A percentile compares a stretch with the other conserved stretches of the same genome.
Evolutionary conservation across 2,888 invertebrate species (phyloP).

Genomic region (Agrotis exclamationis): DNA sequence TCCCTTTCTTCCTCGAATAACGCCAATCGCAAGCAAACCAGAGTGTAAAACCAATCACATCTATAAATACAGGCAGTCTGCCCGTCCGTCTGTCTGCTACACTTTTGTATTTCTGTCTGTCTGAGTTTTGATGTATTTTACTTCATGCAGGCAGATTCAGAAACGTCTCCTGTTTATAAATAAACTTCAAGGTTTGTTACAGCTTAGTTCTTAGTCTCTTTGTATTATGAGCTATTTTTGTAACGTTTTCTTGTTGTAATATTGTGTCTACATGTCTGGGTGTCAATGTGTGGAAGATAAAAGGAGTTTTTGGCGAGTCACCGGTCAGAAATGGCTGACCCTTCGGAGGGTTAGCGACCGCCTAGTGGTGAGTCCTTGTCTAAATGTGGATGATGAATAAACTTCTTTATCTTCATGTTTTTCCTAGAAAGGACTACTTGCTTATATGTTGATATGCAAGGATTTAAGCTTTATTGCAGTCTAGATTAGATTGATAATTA

Average conservation of each 20-base stretch:
- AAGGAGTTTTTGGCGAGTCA: slow-evolving; percentile 48
- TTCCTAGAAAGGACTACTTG: not conserved
- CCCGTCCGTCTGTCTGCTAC: slow-evolving; percentile 80
- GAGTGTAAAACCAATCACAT: slow-evolving; percentile 65
- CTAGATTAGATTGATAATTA: not conserved
- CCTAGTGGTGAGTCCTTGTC: slow-evolving; percentile 42
- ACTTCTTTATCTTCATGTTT: slow-evolving; percentile 16
- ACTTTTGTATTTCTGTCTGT: slow-evolving; percentile 83
- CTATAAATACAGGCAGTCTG: slow-evolving; percentile 81
- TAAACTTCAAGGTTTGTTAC: slow-evolving; percentile 76
- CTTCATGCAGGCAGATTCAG: slow-evolving; percentile 80
- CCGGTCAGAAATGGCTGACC: slow-evolving; percentile 27
- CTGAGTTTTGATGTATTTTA: slow-evolving; percentile 80
- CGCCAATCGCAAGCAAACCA: slow-evolving; percentile 31
- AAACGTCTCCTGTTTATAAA: slow-evolving; percentile 79
- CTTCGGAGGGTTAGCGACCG: slow-evolving; percentile 26
- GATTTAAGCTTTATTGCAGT: not conserved
- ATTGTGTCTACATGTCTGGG: slow-evolving; percentile 49
- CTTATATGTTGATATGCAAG: not conserved
- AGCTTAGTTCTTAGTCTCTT: slow-evolving; percentile 56
- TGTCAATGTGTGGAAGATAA: slow-evolving; percentile 48
- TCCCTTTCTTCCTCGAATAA: slow-evolving; percentile 15
- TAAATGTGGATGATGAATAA: slow-evolving; percentile 24
- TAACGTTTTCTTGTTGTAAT: slow-evolving; percentile 51
- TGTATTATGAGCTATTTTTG: slow-evolving; percentile 60